Evolutionary conservation across 2,113 vertebrate species (phyloP).

Genomic region (Silurus asotus): DNA sequence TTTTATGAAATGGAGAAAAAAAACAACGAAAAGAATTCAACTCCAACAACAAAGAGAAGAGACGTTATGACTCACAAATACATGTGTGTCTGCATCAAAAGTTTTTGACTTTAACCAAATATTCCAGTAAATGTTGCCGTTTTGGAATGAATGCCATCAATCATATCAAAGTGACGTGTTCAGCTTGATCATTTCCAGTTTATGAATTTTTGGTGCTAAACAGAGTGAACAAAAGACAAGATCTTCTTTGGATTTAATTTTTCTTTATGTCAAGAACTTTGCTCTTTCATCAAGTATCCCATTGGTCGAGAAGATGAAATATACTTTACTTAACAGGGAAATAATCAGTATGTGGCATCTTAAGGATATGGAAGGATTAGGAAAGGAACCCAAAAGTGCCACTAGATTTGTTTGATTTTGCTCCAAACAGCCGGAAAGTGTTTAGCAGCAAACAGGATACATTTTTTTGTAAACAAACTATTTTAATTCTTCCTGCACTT

Average conservation of each 20-base stretch:
- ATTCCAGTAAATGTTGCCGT: not conserved
- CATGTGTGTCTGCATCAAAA: not conserved
- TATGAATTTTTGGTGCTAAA: not conserved
- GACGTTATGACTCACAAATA: not conserved
- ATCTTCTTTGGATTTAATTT: not conserved
- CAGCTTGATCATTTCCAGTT: not conserved
- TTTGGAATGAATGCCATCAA: not conserved
- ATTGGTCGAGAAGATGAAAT: not conserved
- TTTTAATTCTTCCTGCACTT: not conserved
- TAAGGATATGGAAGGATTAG: not conserved
- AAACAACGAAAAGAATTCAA: not conserved
- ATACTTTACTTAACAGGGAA: not conserved
- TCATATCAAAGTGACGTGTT: not conserved
- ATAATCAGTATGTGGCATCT: not conserved
- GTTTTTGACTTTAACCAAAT: not conserved
- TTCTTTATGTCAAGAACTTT: not conserved
- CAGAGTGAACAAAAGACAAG: not conserved
- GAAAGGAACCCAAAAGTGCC: too few species aligned
- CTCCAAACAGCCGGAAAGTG: slow-evolving; percentile 1
- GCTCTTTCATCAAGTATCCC: not conserved
- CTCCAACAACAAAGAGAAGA: too few species aligned
- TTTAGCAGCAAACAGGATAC: slow-evolving; percentile 16
- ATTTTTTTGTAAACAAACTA: not conserved
- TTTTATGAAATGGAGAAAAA: not conserved
- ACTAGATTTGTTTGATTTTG: not conserved